phyloP scores from a whole-genome alignment of 2,797 vertebrate genomes.

The Vespertilio murinus region DNA sequence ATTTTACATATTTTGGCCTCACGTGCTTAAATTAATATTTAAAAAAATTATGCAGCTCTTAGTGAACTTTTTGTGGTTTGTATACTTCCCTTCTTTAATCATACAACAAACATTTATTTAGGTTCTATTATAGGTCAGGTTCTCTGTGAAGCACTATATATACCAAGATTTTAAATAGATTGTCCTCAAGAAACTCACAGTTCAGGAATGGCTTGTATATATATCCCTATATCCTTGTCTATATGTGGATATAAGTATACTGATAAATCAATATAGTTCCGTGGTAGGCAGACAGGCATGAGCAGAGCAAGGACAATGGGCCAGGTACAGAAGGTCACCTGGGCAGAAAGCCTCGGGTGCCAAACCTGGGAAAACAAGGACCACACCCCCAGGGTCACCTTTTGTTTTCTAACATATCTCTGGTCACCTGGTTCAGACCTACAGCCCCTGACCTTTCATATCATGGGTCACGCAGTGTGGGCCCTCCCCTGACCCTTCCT shows the following conservation, averaged over 20 bases:
- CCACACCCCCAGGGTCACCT: not conserved
- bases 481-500: not conserved
- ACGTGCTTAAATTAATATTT: slow-evolving; percentile 26
- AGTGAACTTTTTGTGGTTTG: slow-evolving; percentile 13
- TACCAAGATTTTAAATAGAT: not conserved
- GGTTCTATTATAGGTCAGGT: not conserved
- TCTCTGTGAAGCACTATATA: slow-evolving; percentile 5
- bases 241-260: not conserved
- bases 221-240: not conserved
- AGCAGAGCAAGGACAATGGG: not conserved
- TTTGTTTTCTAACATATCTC: not conserved
- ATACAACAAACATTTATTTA: not conserved
- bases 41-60: not conserved
- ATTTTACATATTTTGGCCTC: slow-evolving; percentile 45
- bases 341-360: not conserved
- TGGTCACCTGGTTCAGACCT: not conserved
- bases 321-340: not conserved
- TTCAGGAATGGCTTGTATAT: not conserved
- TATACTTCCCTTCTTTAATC: slow-evolving; percentile 14
- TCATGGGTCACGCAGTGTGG: not conserved
- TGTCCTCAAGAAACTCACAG: not conserved
- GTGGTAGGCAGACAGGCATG: not conserved
- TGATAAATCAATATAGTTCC: not conserved
- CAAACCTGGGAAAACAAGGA: not conserved
- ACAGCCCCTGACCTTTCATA: not conserved